These are phyloP conservation scores for Lanius collurio DNA, from an alignment of 2,113 vertebrate species.

Conservation along the genomic window DNA sequence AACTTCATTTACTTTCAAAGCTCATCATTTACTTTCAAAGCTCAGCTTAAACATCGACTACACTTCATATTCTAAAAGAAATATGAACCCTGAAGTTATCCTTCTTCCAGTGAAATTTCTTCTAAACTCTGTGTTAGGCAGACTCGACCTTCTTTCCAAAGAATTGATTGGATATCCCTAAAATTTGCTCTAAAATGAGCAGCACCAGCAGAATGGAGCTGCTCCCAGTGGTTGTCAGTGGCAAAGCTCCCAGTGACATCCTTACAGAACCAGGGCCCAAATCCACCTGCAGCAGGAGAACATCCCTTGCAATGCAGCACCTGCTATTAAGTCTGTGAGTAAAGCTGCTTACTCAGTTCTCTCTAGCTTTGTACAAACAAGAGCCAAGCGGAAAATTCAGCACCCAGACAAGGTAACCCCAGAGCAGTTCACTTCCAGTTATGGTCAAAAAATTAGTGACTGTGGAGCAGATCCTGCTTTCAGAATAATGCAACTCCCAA, in stretches of 20 bases:
- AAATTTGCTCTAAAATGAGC: background rate
- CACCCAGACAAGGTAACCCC: background rate
- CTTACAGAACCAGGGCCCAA: background rate
- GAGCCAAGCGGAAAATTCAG: background rate
- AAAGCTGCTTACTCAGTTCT: background rate
- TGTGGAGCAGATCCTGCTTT: background rate
- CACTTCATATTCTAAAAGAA: constrained; percentile 2
- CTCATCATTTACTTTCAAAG: constrained; percentile 8
- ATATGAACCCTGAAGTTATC: background rate
- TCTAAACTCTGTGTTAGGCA: background rate
- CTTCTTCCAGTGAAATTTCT: background rate
- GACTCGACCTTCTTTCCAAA: background rate
- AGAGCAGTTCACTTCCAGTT: background rate
- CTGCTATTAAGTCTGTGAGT: background rate
- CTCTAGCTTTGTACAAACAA: background rate
- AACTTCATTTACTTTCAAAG: constrained; percentile 22
- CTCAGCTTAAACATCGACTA: background rate
- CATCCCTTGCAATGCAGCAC: background rate
- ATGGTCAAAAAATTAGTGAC: background rate
- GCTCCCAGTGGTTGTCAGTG: background rate
- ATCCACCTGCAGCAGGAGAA: background rate
- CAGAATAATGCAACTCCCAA: background rate
- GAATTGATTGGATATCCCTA: background rate
- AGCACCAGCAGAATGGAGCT: background rate
- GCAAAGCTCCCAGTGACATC: background rate